These are phyloP conservation scores for Drosophila quasianomalipes DNA, from an alignment of 2,888 invertebrate genomes.

Conservation along the genomic window DNA sequence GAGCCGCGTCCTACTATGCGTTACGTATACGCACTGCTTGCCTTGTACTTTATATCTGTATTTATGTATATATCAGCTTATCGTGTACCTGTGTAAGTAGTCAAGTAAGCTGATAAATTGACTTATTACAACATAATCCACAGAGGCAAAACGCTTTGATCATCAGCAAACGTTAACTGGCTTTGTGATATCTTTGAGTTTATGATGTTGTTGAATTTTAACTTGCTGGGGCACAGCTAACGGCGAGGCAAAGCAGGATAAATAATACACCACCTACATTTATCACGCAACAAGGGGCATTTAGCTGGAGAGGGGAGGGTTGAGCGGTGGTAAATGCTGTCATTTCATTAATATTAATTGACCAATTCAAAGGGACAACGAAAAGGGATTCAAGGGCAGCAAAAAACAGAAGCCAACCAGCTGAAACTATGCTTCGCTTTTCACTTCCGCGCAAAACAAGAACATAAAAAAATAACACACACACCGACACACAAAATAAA, in stretches of 20 bases:
- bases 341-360: conserved; percentile 81
- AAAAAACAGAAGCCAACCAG: conserved; percentile 42
- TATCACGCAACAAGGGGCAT: conserved; percentile 28
- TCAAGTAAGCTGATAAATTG: conserved; percentile 66
- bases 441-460: conserved; percentile 16
- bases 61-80: conserved; percentile 26
- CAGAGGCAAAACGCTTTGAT: conserved; percentile 21
- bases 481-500: conserved; percentile 1
- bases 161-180: background rate
- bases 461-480: conserved; percentile 14
- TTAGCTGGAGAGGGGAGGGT: conserved; percentile 5
- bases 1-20: background rate
- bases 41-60: conserved; percentile 19
- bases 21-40: conserved; percentile 56
- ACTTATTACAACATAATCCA: conserved; percentile 55
- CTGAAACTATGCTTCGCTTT: conserved; percentile 37
- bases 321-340: conserved; percentile 8
- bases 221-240: conserved; percentile 3
- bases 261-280: conserved; percentile 26
- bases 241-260: conserved; percentile 10
- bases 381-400: conserved; percentile 32
- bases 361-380: conserved; percentile 66
- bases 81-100: conserved; percentile 53
- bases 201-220: conserved; percentile 30
- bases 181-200: conserved; percentile 29